These are phyloP conservation scores for Volucella inanis DNA, from an alignment of 2,888 invertebrate species.

Conservation along the genomic window DNA sequence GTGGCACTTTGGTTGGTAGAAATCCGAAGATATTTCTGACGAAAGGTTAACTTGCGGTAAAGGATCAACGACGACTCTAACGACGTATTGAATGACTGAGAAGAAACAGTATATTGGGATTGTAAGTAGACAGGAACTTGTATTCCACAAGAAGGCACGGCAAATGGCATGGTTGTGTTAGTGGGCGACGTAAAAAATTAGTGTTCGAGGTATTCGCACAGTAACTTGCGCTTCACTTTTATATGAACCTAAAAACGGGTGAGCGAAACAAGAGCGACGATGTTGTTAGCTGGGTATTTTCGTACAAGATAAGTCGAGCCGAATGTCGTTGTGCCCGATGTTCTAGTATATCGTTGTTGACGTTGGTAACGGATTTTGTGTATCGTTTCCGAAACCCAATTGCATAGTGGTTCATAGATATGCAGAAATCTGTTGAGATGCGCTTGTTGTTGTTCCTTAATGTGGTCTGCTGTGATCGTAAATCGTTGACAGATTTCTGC, in stretches of 20 bases:
- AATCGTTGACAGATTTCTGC: background rate
- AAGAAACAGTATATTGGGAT: background rate
- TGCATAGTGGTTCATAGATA: background rate
- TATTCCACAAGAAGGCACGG: background rate
- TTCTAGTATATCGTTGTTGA: background rate
- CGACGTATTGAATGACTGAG: constrained; percentile 12
- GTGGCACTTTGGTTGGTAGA: constrained; percentile 21
- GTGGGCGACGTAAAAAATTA: background rate
- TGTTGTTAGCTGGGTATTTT: background rate
- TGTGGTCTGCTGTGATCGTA: background rate
- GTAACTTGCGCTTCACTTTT: background rate
- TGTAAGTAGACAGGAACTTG: background rate
- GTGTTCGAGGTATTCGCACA: background rate
- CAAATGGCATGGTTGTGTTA: background rate
- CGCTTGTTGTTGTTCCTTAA: background rate
- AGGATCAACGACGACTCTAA: constrained; percentile 24
- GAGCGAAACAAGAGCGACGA: background rate
- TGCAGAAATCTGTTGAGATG: background rate
- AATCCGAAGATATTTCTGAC: constrained; percentile 34
- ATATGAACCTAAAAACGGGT: background rate
- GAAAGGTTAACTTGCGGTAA: constrained; percentile 52
- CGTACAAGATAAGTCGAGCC: background rate
- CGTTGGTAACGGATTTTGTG: background rate
- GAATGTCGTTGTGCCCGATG: background rate
- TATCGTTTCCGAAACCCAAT: background rate